phyloP scores from a whole-genome alignment of 2,113 vertebrate species.

The Halichoerus grypus region DNA sequence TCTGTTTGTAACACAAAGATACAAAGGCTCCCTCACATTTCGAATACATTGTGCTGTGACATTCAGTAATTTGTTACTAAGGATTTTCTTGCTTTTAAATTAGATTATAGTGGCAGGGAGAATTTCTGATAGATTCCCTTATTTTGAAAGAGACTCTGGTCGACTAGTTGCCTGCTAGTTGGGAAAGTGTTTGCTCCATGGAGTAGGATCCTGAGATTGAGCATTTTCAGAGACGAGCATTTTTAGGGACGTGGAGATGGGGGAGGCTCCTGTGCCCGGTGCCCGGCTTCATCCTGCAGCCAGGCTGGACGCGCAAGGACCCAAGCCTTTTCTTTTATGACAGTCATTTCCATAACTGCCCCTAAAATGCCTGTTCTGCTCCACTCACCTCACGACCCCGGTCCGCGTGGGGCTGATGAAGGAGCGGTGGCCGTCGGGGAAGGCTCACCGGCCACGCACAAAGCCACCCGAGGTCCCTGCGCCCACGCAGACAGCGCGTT shows the following conservation, averaged over 20 bases:
- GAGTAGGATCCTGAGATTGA: not conserved
- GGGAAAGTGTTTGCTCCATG: not conserved
- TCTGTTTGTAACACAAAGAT: not conserved
- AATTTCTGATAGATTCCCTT: not conserved
- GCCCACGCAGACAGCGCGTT: too few relatives aligned
- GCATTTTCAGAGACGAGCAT: too few relatives aligned
- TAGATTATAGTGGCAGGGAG: not conserved
- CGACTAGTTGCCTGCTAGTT: not conserved
- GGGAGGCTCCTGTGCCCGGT: not conserved
- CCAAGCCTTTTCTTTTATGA: not conserved
- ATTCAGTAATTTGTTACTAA: not conserved
- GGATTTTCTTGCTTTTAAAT: not conserved
- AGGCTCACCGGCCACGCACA: not conserved
- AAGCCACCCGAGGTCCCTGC: not conserved
- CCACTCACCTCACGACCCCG: accelerated
- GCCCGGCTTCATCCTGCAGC: too few relatives aligned
- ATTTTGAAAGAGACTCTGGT: not conserved
- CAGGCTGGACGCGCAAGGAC: accelerated
- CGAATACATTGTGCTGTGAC: accelerated
- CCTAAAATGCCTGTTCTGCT: not conserved
- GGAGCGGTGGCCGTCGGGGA: not conserved
- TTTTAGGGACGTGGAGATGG: too few relatives aligned
- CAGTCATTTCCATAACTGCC: not conserved
- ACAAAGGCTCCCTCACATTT: not conserved
- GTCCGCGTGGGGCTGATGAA: not conserved